Base-by-base conservation (phyloP, 2,113 vertebrate genomes). In the Piprites chloris region DNA sequence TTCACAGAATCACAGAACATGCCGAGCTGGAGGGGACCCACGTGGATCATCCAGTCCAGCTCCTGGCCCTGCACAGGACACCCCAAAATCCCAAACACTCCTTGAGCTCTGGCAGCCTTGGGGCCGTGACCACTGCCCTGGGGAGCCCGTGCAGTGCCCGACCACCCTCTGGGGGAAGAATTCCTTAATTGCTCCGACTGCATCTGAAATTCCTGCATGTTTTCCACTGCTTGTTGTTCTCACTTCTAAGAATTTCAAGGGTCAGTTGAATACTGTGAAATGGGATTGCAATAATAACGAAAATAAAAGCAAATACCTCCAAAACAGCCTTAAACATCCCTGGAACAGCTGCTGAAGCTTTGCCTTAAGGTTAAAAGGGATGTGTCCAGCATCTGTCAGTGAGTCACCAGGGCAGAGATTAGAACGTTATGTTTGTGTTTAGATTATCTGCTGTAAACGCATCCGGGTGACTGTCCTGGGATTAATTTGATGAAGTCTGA, bases 391-490 rank as follows among this genome's bases (percentile, higher is more conserved):
- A 72, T 94, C 75, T 95, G 87, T 33, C 82, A 82, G 85, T 90
- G 87, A 90, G 41, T 90, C 84, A 87, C 88, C 68, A 49, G 50
- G 77, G 78, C 89, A 90, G 82, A 94, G 95, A 97, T 96, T 94
- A 96, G 90, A 77, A 62, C 4, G 8, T 28, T 71, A 81, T 90
- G 95, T 96, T 96, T 95, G 88, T 96, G 87, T 96, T 95, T 79
- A 44, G 90, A 91, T 96, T 96, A 96, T 92, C 91, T 82, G 69
- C 91, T 95, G 74, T 16, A 85, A 97, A 97, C 23, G 50, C 86
- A 97, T 87, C 82, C 8, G 10, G 80, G 87, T 87, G 92, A 76
- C 89, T 96, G 89, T 92, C 82, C 72, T 83, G 96, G 96, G 96
- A 90, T 95, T 95, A 76, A 91, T 85, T 61, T 73, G 93, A 87